Evolutionary conservation across 2,888 invertebrate species (phyloP).

Genomic region (Acanthoscelides obtectus): DNA sequence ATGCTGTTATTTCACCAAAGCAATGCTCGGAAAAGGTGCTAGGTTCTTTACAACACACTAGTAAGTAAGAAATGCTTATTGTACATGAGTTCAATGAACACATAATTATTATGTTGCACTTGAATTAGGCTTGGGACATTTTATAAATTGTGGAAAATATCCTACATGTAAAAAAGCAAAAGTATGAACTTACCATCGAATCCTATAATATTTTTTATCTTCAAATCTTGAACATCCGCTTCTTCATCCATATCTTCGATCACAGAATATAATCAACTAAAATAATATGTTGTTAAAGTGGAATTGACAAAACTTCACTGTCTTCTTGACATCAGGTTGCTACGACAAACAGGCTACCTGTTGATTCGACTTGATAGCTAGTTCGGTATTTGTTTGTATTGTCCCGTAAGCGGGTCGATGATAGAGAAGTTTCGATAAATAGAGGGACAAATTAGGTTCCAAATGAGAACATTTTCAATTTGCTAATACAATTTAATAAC

Average conservation of each 20-base stretch:
- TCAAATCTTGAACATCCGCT: conserved; percentile 56
- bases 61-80: no score
- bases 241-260: neutral
- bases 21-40: no score
- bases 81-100: neutral
- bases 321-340: neutral
- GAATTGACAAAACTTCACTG: neutral
- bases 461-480: no score
- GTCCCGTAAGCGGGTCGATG: no score
- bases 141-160: no score
- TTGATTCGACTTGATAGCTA: neutral
- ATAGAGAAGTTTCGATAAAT: no score
- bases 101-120: neutral
- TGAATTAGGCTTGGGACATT: no score
- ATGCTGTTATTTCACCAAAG: no score
- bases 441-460: no score
- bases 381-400: neutral
- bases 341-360: neutral
- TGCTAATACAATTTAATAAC: no score
- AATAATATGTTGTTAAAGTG: neutral
- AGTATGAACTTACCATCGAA: conserved; percentile 66
- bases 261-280: neutral
- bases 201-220: conserved; percentile 69
- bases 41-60: no score
- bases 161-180: conserved; percentile 16